These are phyloP conservation scores for Plecturocebus donacophilus DNA, from an alignment of 2,113 vertebrate genomes.

Conservation along the genomic window DNA sequence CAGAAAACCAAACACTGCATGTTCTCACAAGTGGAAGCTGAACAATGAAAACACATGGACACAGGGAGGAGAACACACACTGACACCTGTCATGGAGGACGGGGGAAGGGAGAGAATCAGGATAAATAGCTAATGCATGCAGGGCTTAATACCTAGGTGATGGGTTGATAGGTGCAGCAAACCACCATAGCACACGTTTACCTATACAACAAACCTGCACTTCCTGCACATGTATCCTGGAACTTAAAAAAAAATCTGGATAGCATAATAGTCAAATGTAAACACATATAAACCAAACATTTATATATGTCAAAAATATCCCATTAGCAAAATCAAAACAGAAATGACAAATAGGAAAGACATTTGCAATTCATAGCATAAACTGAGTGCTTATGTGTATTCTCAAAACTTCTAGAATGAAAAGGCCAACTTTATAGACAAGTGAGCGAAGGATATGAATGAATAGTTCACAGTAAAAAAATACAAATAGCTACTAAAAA, in stretches of 20 bases:
- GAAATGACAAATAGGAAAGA: neutral
- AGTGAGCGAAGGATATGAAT: neutral
- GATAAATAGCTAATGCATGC: too few species aligned
- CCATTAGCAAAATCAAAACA: neutral
- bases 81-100: too few species aligned
- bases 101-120: too few species aligned
- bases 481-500: neutral
- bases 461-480: neutral
- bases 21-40: too few species aligned
- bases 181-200: too few species aligned
- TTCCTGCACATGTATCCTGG: too few species aligned
- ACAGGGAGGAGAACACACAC: too few species aligned
- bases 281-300: neutral
- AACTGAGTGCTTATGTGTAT: neutral
- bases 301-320: neutral
- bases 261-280: neutral
- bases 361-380: neutral
- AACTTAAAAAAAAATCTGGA: neutral
- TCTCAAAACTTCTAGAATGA: neutral
- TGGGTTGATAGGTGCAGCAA: too few species aligned
- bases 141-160: too few species aligned
- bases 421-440: neutral
- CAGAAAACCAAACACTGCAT: too few species aligned
- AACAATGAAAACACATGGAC: too few species aligned
- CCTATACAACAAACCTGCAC: too few species aligned